These are phyloP conservation scores for Nestor notabilis DNA, from an alignment of 2,113 vertebrate species.

Conservation along the genomic window DNA sequence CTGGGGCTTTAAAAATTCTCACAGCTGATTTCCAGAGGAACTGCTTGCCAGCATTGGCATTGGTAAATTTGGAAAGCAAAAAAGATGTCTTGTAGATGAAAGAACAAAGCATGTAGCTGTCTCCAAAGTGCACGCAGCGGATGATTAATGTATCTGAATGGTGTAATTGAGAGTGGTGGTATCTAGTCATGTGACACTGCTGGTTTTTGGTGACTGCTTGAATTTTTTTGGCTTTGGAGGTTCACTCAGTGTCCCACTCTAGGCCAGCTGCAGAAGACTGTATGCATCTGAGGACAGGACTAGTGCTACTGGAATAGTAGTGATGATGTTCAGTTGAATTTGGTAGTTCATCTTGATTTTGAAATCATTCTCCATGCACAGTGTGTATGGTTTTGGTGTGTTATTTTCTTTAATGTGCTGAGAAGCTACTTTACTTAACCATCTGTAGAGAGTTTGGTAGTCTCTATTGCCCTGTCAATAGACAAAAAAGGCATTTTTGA, in stretches of 20 bases:
- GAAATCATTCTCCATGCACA: background rate
- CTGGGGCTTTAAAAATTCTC: background rate
- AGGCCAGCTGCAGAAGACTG: background rate
- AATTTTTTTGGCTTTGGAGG: background rate
- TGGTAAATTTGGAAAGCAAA: background rate
- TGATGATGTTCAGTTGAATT: background rate
- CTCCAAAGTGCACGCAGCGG: background rate
- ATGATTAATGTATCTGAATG: background rate
- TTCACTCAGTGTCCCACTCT: background rate
- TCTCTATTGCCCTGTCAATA: background rate
- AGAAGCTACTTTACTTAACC: background rate
- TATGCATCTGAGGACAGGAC: background rate
- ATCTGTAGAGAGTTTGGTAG: background rate
- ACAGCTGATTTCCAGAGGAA: background rate
- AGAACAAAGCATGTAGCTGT: background rate
- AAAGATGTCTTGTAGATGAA: background rate
- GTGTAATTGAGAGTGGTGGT: background rate
- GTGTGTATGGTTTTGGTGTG: background rate
- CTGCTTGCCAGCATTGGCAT: background rate
- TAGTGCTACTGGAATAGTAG: background rate
- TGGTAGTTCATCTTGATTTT: background rate
- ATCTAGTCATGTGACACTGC: background rate
- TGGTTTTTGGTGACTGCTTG: background rate
- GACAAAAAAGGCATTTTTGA: background rate
- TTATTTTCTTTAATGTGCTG: background rate